These are phyloP conservation scores for Motacilla tschutschensis DNA, from an alignment of 2,113 vertebrate genomes.

Conservation along the genomic window DNA sequence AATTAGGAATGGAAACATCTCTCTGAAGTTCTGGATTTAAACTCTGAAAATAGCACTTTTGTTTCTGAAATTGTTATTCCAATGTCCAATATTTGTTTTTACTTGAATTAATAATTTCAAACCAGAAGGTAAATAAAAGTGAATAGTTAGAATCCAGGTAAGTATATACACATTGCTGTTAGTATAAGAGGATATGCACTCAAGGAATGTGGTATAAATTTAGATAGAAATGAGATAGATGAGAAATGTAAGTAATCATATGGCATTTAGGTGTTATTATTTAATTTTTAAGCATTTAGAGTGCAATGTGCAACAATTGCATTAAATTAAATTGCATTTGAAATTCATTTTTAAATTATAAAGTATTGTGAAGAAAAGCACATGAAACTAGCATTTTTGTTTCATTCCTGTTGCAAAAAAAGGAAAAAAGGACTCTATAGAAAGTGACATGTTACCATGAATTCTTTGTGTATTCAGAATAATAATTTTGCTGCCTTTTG, in stretches of 20 bases:
- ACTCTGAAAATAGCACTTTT: not conserved
- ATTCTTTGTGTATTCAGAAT: not conserved
- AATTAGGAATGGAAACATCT: not conserved
- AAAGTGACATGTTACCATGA: not conserved
- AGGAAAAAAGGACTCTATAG: not conserved
- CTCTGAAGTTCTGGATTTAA: not conserved
- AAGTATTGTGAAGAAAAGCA: conserved; percentile 17
- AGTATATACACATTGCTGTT: not conserved
- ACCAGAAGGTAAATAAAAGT: not conserved
- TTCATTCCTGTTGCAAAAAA: not conserved
- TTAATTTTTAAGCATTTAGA: conserved; percentile 46
- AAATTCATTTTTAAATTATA: not conserved
- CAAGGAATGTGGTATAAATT: not conserved
- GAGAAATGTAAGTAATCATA: not conserved
- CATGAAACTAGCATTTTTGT: not conserved
- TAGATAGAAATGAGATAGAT: not conserved
- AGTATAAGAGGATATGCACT: not conserved
- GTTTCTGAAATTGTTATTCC: not conserved
- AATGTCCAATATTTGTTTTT: not conserved
- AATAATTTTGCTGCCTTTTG: not conserved
- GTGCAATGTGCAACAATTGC: conserved; percentile 6
- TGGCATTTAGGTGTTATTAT: conserved; percentile 28
- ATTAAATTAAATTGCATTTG: conserved; percentile 4
- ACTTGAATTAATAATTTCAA: not conserved
- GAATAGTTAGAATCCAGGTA: not conserved